Evolutionary conservation across 2,888 invertebrate genomes (phyloP), one percentile per base, ranked within the genome.

Genomic region (Sisyra nigra): DNA sequence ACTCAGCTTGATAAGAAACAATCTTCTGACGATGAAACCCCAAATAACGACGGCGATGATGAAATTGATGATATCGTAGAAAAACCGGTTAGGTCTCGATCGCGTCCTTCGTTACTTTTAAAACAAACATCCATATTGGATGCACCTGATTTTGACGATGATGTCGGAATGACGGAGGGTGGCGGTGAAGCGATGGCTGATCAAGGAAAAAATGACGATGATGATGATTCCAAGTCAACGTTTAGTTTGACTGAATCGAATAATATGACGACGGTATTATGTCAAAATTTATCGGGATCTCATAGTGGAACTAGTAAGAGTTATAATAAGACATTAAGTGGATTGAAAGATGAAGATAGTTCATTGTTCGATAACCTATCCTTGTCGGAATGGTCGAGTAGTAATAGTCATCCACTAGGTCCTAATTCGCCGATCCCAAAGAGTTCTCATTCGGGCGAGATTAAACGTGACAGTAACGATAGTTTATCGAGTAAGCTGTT

Each of bases 241-340:
- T 63, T 87, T 24, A 86, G 86, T 54, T 78, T 85, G 54, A 86
- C 86, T 2, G 87, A 88, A 55, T 86, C 86, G 0, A 86, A 85
- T 31, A 86, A 85, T 41, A 86, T 85, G 1, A 86, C 83, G 50
- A 86, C 86, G 0, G 86, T 86, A 1, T 74, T 85, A 56, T 86
- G 80, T 53, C 80, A 78, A 37, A 81, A 80, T 62, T 66, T 80
- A 24, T 80, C 80, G 0, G 80, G 79, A 19, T 75, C 75, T 8
- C 75, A 76, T 55, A 76, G 76, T 45, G 48, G 49, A 19, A 66
- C 66, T 44, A 59, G 61, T 17, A 68, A 65, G 56, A 68, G 70
- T 52, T 69, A 69, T 54, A 74, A 73, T 50, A 74, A 72, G 49
- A 70, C 69, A 48, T 67, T 73, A 5, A 74, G 74, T 46, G 69